Evolutionary conservation across 1,140 invertebrate species (phyloP).

Genomic region (Drosophila varians): DNA sequence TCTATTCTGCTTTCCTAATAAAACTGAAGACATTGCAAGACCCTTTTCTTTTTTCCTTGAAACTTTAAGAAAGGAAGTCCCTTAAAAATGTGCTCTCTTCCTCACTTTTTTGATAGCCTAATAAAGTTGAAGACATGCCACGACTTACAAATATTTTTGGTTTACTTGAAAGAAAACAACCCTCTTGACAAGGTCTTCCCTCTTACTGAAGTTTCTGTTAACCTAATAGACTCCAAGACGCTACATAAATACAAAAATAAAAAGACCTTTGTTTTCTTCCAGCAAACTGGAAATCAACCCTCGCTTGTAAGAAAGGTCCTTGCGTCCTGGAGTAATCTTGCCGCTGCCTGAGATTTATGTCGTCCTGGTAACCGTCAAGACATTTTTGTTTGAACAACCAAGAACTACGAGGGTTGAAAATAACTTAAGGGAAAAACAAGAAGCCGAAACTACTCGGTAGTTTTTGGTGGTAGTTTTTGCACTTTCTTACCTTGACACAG

Average conservation of each 20-base stretch:
- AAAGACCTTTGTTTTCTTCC: background rate
- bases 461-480: constrained; percentile 42
- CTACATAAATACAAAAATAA: background rate
- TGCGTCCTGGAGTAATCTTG: constrained; percentile 9
- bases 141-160: background rate
- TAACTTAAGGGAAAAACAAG: background rate
- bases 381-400: constrained; percentile 12
- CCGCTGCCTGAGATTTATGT: constrained; percentile 29
- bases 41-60: background rate
- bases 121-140: background rate
- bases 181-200: background rate
- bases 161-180: background rate
- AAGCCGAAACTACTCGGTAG: constrained; percentile 16
- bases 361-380: constrained; percentile 47
- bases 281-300: constrained; percentile 17
- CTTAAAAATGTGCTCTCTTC: background rate
- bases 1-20: background rate
- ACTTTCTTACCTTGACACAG: constrained; percentile 14
- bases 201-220: background rate
- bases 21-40: background rate
- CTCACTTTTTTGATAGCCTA: background rate
- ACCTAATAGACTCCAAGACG: background rate
- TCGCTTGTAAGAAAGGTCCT: background rate
- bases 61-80: background rate
- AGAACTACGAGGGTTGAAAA: constrained; percentile 13